These are phyloP conservation scores for Rhombomys opimus DNA, from an alignment of 2,113 vertebrate species.

Conservation along the genomic window DNA sequence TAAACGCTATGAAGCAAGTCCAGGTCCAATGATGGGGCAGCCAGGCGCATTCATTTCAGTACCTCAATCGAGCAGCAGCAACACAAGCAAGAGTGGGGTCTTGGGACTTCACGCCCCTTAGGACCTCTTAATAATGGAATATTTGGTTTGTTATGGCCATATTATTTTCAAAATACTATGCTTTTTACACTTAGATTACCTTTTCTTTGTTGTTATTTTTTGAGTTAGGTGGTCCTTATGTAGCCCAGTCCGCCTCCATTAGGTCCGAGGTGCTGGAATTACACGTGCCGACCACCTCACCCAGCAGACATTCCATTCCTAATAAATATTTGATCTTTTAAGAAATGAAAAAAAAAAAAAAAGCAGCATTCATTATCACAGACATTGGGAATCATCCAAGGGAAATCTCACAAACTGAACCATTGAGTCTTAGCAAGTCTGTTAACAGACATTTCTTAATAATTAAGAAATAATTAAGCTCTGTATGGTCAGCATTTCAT, in stretches of 20 bases:
- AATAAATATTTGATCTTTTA: conserved; percentile 36
- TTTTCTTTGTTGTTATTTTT: neutral
- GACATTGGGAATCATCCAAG: neutral
- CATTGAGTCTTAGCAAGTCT: conserved; percentile 30
- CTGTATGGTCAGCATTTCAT: neutral
- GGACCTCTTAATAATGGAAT: neutral
- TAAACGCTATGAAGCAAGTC: neutral
- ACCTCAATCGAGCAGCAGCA: neutral
- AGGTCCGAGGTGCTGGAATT: neutral
- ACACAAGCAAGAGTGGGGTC: neutral
- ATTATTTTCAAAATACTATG: conserved; percentile 34
- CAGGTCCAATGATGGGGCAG: neutral
- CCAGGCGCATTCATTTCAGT: neutral
- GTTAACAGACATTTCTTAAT: conserved; percentile 29
- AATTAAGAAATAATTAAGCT: neutral
- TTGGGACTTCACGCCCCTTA: neutral
- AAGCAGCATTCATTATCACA: neutral
- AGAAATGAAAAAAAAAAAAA: neutral
- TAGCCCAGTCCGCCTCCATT: neutral
- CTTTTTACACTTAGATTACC: neutral
- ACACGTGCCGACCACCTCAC: neutral
- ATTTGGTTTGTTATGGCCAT: conserved; percentile 25
- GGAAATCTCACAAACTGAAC: neutral
- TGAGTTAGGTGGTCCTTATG: neutral
- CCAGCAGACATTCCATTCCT: neutral